Evolutionary conservation across 2,888 invertebrate genomes (phyloP).

Genomic region (Cyclophora punctaria): DNA sequence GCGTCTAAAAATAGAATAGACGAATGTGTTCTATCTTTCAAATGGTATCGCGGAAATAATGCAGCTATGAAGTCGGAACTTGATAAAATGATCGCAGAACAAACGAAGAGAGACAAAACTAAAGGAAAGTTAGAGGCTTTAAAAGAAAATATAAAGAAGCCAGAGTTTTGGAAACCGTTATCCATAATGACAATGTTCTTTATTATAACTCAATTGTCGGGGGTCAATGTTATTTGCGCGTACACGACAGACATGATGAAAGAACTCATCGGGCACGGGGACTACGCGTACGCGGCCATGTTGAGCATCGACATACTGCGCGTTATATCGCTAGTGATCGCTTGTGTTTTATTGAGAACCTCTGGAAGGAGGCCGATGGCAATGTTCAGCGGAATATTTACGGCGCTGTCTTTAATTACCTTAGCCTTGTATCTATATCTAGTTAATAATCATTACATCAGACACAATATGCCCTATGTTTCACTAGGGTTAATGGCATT

Average conservation of each 20-base stretch:
- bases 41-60: slow-evolving; percentile 76
- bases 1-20: slow-evolving; percentile 74
- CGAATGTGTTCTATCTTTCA: slow-evolving; percentile 75
- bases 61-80: slow-evolving; percentile 65
- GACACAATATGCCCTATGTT: slow-evolving; percentile 43
- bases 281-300: slow-evolving; percentile 77
- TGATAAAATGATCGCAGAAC: slow-evolving; percentile 60
- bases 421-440: slow-evolving; percentile 68
- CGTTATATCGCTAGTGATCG: slow-evolving; percentile 73
- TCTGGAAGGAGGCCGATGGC: slow-evolving; percentile 78
- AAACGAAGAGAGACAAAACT: slow-evolving; percentile 41
- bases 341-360: slow-evolving; percentile 76
- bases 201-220: slow-evolving; percentile 79
- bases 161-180: slow-evolving; percentile 77
- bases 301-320: slow-evolving; percentile 79
- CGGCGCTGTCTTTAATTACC: slow-evolving; percentile 72
- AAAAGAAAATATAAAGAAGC: slow-evolving; percentile 55
- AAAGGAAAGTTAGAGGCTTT: slow-evolving; percentile 50
- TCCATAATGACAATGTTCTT: slow-evolving; percentile 78
- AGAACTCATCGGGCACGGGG: slow-evolving; percentile 70
- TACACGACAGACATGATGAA: slow-evolving; percentile 81
- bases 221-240: slow-evolving; percentile 81
- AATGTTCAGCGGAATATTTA: slow-evolving; percentile 77
- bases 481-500: slow-evolving; percentile 70
- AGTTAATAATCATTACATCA: slow-evolving; percentile 34